These are phyloP conservation scores for Dissostichus mawsoni DNA, from an alignment of 2,113 vertebrate genomes.

Conservation along the genomic window DNA sequence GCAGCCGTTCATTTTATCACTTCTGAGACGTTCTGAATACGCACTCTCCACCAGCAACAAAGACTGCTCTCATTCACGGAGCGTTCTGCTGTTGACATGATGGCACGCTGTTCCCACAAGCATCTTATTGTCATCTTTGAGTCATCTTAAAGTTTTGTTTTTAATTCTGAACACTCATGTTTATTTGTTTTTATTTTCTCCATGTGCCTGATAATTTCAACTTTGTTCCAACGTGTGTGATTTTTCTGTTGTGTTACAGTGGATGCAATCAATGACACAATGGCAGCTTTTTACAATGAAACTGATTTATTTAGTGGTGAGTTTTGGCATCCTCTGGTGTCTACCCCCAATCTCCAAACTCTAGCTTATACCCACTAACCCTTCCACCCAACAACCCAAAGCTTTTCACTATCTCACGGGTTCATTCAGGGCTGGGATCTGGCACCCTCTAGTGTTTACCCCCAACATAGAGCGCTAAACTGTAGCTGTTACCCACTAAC, in stretches of 20 bases:
- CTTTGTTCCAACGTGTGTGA: constrained; percentile 82
- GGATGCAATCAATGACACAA: constrained; percentile 99
- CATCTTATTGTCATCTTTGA: constrained; percentile 9
- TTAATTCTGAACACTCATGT: constrained; percentile 34
- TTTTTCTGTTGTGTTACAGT: constrained; percentile 97
- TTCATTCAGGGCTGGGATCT: constrained; percentile 92
- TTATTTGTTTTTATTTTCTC: constrained; percentile 40
- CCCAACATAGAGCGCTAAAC: constrained; percentile 61
- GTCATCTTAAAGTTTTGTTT: constrained; percentile 29
- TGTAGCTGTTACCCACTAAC: constrained; percentile 86
- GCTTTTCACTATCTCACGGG: constrained; percentile 87
- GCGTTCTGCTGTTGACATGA: constrained; percentile 27
- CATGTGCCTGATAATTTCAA: constrained; percentile 67
- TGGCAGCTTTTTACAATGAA: constrained; percentile 99
- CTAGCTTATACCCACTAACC: constrained; percentile 86
- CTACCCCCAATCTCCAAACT: constrained; percentile 71
- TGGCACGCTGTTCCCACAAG: background rate
- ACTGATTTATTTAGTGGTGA: constrained; percentile 99
- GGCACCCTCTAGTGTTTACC: constrained; percentile 88
- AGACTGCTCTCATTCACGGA: constrained; percentile 48
- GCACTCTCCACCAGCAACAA: constrained; percentile 56
- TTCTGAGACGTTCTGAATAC: constrained; percentile 45
- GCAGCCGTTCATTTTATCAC: constrained; percentile 48
- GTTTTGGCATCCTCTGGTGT: constrained; percentile 91
- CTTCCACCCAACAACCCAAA: constrained; percentile 53